Evolutionary conservation across 2,113 vertebrate genomes (phyloP), one percentile per base, ranked within the genome.

Genomic region (Salminus brasiliensis): DNA sequence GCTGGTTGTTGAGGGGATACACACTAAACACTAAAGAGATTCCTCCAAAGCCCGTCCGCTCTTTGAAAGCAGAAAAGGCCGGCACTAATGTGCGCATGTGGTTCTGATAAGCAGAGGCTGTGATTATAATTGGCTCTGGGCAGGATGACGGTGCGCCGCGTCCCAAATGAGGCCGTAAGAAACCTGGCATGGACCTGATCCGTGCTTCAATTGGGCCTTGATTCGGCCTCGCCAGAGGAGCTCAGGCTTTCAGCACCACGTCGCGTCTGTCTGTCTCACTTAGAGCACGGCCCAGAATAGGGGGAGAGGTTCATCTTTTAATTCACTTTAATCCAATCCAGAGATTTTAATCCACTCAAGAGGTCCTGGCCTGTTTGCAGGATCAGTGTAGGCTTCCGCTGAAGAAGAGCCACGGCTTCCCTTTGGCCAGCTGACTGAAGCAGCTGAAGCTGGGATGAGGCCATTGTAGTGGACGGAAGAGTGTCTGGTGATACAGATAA

Each of bases 91-190:
- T 73, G 75, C 81, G 81, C 88, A 87, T 90, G 88, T 90, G 87
- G 83, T 91, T 92, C 86, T 91, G 89, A 91, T 91, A 90, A 82
- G 70, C 74, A 62, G 79, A 80, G 84, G 87, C 83, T 83, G 69
- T 87, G 78, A 89, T 90, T 85, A 87, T 87, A 88, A 91, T 90
- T 87, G 84, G 85, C 83, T 86, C 75, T 57, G 74, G 79, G 67
- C 68, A 71, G 45, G 45, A 72, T 23, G 47, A 23, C 25, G 36
- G 3, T 18, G 45, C 34, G 32, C 34, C 30, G 30, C 34, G 32
- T 85, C 81, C 82, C 81, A 86, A 91, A 90, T 88, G 82, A 88
- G 86, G 85, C 83, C 83, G 84, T 87, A 84, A 84, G 82, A 81
- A 73, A 72, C 49, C 57, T 72, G 68, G 68, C 77, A 23, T 34